Evolutionary conservation across 2,888 invertebrate genomes (phyloP), one percentile per base, ranked within the genome.

Genomic region (Cecidostiba fungosa): DNA sequence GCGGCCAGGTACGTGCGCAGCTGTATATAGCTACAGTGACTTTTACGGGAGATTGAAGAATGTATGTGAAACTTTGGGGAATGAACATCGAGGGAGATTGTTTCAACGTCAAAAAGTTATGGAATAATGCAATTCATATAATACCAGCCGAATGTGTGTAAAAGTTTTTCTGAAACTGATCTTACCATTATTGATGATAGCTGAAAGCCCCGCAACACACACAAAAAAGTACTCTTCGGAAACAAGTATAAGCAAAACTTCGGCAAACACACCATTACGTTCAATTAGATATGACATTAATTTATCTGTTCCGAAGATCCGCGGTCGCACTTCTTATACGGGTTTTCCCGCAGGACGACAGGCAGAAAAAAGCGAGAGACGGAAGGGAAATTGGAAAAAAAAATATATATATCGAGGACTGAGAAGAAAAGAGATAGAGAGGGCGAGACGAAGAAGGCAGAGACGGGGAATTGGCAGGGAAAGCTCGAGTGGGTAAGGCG

Each of bases 401-500:
- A 66, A 26, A 29, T 29, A 26, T 10, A 23, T 66, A 26, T 10
- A 66, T n/a, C 23, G 23, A 14, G 10, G 39, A 3, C 16, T 16
- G 19, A 70, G 36, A 39, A 32, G 10, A 70, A 16, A 14, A 23
- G 73, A 47, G 16, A 16, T 0, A 8, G 23, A 6, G 23, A 26
- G 26, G 12, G 80, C 8, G 36, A 47, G 59, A 73, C 26, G 32
- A 29, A 50, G 73, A 81, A 81, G 54, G 5, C n/a, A 1, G 10
- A n/a, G 54, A 23, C 43, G 19, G 62, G 47, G 76, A 76, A 82
- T 82, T 82, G 82, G 74, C 66, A 47, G 50, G 32, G 66, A 82
- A 77, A 76, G 66, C 47, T 70, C 59, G 73, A 36, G 59, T 19
- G 16, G 50, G 50, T 47, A 14, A 26, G 47, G 47, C 76, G 66